Percentiles rank a stretch among this genome's conserved stretches.
Evolutionary conservation across 2,888 invertebrate species (phyloP).

Genomic region (Diaphora mendica): DNA sequence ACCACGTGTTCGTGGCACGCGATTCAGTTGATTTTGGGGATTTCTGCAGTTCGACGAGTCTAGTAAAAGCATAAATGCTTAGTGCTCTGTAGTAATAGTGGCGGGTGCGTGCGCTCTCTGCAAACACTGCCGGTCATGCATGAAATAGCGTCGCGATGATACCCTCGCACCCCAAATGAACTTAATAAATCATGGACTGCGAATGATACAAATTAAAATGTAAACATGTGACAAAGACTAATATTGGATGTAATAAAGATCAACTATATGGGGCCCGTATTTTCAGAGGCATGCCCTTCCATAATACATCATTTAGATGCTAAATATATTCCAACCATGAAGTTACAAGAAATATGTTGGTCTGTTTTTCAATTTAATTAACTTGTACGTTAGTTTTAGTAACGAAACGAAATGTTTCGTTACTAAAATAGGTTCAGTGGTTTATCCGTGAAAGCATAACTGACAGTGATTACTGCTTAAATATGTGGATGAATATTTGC

Average conservation of each 20-base stretch:
- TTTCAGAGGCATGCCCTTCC: background rate
- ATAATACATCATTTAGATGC: background rate
- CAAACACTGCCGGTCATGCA: conserved; percentile 71
- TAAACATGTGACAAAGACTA: conserved; percentile 26
- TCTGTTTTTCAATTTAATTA: background rate
- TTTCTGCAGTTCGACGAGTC: conserved; percentile 5
- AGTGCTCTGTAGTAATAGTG: conserved; percentile 39
- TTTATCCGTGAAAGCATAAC: too few relatives aligned
- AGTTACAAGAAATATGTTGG: background rate
- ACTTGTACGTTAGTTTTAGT: too few relatives aligned
- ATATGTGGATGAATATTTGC: too few relatives aligned
- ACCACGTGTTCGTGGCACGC: conserved; percentile 22
- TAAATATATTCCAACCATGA: background rate
- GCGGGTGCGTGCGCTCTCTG: conserved; percentile 51
- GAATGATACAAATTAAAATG: conserved; percentile 32
- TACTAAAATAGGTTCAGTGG: too few relatives aligned
- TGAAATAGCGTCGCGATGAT: conserved; percentile 71
- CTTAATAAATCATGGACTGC: conserved; percentile 47
- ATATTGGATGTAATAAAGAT: conserved; percentile 23
- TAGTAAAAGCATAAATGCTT: conserved; percentile 20
- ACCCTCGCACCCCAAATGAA: conserved; percentile 60
- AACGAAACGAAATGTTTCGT: too few relatives aligned
- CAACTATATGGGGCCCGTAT: background rate
- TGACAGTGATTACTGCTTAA: too few relatives aligned
- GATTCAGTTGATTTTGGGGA: conserved; percentile 15